A percentile compares a stretch with the other conserved stretches of the same genome.
These are phyloP conservation scores for Syrphus vitripennis DNA, from an alignment of 2,888 invertebrate species.

Conservation along the genomic window DNA sequence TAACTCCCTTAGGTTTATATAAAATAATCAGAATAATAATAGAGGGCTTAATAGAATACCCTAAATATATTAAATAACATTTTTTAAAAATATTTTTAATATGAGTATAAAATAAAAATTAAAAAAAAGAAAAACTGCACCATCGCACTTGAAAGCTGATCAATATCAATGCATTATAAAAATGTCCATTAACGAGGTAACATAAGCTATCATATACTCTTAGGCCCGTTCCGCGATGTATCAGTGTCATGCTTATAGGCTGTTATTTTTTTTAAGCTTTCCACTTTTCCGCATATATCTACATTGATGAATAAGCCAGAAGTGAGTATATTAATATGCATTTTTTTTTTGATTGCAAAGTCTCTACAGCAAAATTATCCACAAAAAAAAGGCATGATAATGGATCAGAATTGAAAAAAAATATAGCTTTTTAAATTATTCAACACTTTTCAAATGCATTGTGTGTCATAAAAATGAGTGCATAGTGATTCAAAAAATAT, in stretches of 20 bases:
- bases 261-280: not conserved
- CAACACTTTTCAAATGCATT: constrained; percentile 67
- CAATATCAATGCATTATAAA: constrained; percentile 51
- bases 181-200: constrained; percentile 57
- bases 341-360: not conserved
- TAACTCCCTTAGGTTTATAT: too few relatives aligned
- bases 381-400: not conserved
- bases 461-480: constrained; percentile 43
- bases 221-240: not conserved
- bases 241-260: not conserved
- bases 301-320: constrained; percentile 36
- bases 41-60: too few relatives aligned
- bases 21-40: too few relatives aligned
- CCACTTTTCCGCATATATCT: constrained; percentile 14
- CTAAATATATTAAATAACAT: not conserved
- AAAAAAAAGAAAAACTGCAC: not conserved
- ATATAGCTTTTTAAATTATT: constrained; percentile 62
- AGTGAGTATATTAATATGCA: constrained; percentile 11
- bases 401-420: constrained; percentile 29
- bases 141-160: constrained; percentile 4
- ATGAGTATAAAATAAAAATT: not conserved
- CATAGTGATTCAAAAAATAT: constrained; percentile 23
- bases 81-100: not conserved
- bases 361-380: constrained; percentile 1
- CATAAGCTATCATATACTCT: constrained; percentile 25